phyloP scores from a whole-genome alignment of 2,888 invertebrate species.

The Zhengitettix transpicula region DNA sequence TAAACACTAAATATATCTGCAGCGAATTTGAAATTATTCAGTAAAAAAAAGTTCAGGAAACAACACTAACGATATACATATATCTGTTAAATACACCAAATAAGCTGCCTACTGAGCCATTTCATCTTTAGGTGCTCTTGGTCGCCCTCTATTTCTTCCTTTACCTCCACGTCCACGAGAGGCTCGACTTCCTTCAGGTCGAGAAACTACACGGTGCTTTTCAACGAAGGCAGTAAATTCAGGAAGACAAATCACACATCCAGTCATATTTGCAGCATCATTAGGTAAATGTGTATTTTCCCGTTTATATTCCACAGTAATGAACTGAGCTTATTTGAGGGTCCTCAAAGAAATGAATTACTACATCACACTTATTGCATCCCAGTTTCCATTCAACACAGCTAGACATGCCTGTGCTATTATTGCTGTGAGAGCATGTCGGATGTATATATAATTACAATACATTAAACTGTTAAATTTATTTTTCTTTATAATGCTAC shows the following conservation, averaged over 20 bases:
- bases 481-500: too few species aligned
- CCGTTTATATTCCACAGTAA: slow-evolving; percentile 69
- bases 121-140: slow-evolving; percentile 74
- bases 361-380: slow-evolving; percentile 90
- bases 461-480: too few species aligned
- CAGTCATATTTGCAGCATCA: slow-evolving; percentile 60
- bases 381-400: slow-evolving; percentile 96
- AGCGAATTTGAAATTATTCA: too few species aligned
- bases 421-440: slow-evolving; percentile 78
- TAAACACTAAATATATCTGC: too few species aligned
- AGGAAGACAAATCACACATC: slow-evolving; percentile 82
- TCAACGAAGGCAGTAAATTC: slow-evolving; percentile 60
- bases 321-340: slow-evolving; percentile 71
- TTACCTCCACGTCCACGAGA: slow-evolving; percentile 22
- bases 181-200: slow-evolving; percentile 23
- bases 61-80: too few species aligned
- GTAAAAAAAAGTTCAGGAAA: too few species aligned
- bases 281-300: slow-evolving; percentile 61
- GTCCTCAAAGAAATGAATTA: slow-evolving; percentile 87
- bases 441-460: slow-evolving; percentile 95
- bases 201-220: slow-evolving; percentile 53
- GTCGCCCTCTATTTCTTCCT: slow-evolving; percentile 40
- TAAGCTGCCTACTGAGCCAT: slow-evolving; percentile 90
- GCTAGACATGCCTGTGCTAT: slow-evolving; percentile 70
- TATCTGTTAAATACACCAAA: slow-evolving; percentile 40